Conservation (phyloP, 2,797 vertebrate genomes). For the Pyrocephalus nanus region DNA sequence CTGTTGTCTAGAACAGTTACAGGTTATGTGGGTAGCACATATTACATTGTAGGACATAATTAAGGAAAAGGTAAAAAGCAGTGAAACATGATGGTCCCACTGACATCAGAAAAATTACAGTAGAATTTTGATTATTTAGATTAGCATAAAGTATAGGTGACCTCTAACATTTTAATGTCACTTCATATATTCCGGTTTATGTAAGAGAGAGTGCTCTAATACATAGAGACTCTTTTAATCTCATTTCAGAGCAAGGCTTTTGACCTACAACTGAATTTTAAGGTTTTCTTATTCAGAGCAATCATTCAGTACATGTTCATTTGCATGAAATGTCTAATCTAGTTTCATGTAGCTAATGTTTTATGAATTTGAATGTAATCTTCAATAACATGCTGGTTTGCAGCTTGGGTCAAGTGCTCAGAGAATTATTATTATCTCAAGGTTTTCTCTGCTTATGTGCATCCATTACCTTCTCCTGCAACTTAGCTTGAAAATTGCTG, state of each 20-base stretch:
- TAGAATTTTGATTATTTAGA: conserved; percentile 1
- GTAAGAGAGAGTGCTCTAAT: background rate
- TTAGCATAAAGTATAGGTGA: background rate
- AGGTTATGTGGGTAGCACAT: background rate
- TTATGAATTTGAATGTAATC: conserved; percentile 24
- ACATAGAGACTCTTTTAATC: background rate
- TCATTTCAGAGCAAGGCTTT: background rate
- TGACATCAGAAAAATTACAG: background rate
- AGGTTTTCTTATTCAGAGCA: background rate
- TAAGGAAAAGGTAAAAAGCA: background rate
- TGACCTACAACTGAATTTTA: conserved; percentile 23
- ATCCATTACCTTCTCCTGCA: background rate
- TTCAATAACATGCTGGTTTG: background rate
- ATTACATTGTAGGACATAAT: background rate
- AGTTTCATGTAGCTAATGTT: background rate
- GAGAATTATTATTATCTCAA: background rate
- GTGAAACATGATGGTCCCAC: background rate
- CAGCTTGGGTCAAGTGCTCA: background rate
- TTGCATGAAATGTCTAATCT: background rate
- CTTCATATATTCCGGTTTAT: conserved; percentile 7
- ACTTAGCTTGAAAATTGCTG: background rate
- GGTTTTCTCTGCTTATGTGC: background rate
- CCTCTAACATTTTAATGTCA: background rate
- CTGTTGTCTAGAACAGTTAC: background rate
- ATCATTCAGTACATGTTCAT: background rate